Base-by-base conservation (phyloP, 2,113 vertebrate genomes). In the Octodon degus region DNA sequence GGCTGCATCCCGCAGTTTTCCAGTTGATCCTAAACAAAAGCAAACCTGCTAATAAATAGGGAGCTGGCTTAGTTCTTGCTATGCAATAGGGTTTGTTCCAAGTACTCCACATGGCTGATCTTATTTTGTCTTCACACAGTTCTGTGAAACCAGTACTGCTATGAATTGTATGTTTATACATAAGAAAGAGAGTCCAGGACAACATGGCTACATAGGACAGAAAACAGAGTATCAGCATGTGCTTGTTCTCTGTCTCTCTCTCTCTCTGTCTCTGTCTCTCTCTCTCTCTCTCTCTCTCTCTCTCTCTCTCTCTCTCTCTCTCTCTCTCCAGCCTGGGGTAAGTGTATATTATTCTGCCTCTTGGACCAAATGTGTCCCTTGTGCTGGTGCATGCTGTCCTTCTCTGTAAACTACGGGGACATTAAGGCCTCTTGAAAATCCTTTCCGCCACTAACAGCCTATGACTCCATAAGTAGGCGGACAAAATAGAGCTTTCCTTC, bases 401-500 rank as follows among this genome's bases (percentile, higher is more conserved):
- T 76, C 43, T 85, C 53, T 94, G 58, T 72, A 90, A 94, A 87
- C 43, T 77, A 43, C 84, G 53, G 67, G 32, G 68, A 11, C 13
- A 13, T 62, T 40, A 6, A 43, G 76, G 19, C 25, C 50, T 74
- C 68, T 86, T 67, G 8, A 86, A 98, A 87, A 37, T 87, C 60
- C 20, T 85, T 91, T 80, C 12, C 50, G 43, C 79, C 32, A 32
- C 63, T 30, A 34, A 91, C 89, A 95, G 74, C 34, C 84, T 43
- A 7, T 27, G 43, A 76, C 60, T 89, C 37, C 72, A 22, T 74
- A 76, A 94, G 77, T 34, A 87, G 32, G 50, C 55, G 30, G 32
- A 53, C 37, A 89, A 96, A 95, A 82, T 40, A 55, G 19, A 68
- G 63, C 62, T 93, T 90, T 91, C 19, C 53, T 81, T 65, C 34